These are phyloP conservation scores for Poecile atricapillus DNA, from an alignment of 2,113 vertebrate genomes.

Conservation along the genomic window DNA sequence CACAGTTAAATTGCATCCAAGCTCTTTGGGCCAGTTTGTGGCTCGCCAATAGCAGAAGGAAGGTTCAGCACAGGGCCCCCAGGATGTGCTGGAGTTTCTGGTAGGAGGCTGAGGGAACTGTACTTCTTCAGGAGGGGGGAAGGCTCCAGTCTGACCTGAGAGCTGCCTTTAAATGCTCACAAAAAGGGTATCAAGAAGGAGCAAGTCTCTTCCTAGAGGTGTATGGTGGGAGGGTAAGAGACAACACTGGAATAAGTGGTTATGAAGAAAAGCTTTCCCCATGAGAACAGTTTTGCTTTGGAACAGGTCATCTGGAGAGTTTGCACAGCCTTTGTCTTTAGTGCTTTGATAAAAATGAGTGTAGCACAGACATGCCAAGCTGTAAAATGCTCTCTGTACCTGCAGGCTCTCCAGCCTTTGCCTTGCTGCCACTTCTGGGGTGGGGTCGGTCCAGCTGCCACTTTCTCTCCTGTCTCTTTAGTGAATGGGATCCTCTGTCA, in stretches of 20 bases:
- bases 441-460: background rate
- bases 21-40: background rate
- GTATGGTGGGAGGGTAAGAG: background rate
- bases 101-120: background rate
- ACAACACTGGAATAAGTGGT: background rate
- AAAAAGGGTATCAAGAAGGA: too few relatives aligned
- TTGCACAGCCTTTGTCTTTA: background rate
- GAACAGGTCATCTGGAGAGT: background rate
- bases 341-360: background rate
- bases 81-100: background rate
- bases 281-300: background rate
- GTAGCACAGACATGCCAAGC: background rate
- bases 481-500: background rate
- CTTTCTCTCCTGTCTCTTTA: background rate
- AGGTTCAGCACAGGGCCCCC: background rate
- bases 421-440: background rate
- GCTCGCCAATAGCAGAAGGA: background rate
- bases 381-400: background rate
- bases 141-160: background rate
- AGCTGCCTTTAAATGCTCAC: background rate
- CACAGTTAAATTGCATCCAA: background rate
- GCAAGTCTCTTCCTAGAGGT: background rate
- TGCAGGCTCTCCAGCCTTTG: background rate
- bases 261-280: background rate
- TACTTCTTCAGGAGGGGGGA: background rate